Conservation (phyloP, 2,888 invertebrate species). For the Campoplex nolae region DNA sequence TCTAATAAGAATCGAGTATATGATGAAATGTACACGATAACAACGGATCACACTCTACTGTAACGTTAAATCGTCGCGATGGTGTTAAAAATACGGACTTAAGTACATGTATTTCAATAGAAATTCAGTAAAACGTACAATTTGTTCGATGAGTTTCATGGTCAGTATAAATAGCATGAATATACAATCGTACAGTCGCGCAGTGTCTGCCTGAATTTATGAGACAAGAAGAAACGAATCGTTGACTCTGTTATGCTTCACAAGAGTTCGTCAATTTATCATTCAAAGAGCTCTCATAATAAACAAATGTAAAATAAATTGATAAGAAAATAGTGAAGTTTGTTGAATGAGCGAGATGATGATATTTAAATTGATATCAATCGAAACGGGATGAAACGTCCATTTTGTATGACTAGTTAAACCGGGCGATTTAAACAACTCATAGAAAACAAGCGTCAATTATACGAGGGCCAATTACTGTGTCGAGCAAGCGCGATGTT, state of each 20-base stretch:
- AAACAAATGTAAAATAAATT: not conserved
- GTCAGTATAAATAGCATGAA: not conserved
- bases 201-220: too few relatives aligned
- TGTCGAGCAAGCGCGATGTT: not conserved
- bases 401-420: not conserved
- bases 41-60: not conserved
- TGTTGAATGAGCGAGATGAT: not conserved
- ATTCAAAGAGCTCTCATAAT: too few relatives aligned
- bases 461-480: conserved; percentile 25
- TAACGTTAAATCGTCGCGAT: not conserved
- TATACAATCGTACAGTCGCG: too few relatives aligned
- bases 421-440: not conserved
- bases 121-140: not conserved
- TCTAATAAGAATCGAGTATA: conserved; percentile 8
- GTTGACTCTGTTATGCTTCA: not conserved
- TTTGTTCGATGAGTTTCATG: not conserved
- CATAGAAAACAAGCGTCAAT: not conserved
- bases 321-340: not conserved
- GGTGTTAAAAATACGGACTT: not conserved
- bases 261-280: too few relatives aligned
- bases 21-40: not conserved
- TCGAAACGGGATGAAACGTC: not conserved
- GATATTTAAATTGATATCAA: not conserved
- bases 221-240: not conserved
- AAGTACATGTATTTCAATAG: not conserved